Conservation (phyloP, 2,888 invertebrate species). For the Encarsia formosa region DNA sequence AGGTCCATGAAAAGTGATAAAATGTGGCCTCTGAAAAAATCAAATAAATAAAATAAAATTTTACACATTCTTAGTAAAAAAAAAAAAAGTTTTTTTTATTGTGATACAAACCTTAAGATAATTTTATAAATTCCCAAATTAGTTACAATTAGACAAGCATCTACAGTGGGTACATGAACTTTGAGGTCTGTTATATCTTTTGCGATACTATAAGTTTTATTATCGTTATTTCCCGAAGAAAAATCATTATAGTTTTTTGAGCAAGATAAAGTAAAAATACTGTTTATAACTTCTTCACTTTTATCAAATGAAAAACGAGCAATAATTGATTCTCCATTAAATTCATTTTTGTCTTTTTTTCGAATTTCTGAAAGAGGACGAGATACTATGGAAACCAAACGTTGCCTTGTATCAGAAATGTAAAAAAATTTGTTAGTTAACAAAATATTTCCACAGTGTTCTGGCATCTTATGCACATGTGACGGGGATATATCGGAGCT, state of each 20-base stretch:
- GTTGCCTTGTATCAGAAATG: slow-evolving; percentile 54
- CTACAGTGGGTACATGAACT: slow-evolving; percentile 52
- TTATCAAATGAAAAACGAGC: slow-evolving; percentile 56
- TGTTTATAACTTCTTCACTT: slow-evolving; percentile 54
- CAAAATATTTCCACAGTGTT: slow-evolving; percentile 59
- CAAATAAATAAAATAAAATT: background rate
- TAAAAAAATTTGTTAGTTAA: slow-evolving; percentile 68
- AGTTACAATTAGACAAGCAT: slow-evolving; percentile 61
- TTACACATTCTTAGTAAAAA: slow-evolving; percentile 2
- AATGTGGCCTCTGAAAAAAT: slow-evolving; percentile 52
- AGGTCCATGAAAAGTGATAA: slow-evolving; percentile 57
- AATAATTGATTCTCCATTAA: slow-evolving; percentile 58
- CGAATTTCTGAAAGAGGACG: slow-evolving; percentile 58
- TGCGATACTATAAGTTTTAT: slow-evolving; percentile 13
- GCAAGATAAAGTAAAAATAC: slow-evolving; percentile 54
- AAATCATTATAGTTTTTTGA: slow-evolving; percentile 30
- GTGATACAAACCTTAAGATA: slow-evolving; percentile 55
- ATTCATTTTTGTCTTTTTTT: slow-evolving; percentile 54
- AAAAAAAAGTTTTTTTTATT: slow-evolving; percentile 4
- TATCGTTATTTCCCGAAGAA: slow-evolving; percentile 12
- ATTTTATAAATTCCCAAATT: slow-evolving; percentile 60
- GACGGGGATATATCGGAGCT: slow-evolving; percentile 64
- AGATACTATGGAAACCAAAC: slow-evolving; percentile 56
- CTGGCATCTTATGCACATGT: slow-evolving; percentile 66
- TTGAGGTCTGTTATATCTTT: slow-evolving; percentile 50